phyloP scores from a whole-genome alignment of 2,113 vertebrate genomes.

The Cebus imitator region DNA sequence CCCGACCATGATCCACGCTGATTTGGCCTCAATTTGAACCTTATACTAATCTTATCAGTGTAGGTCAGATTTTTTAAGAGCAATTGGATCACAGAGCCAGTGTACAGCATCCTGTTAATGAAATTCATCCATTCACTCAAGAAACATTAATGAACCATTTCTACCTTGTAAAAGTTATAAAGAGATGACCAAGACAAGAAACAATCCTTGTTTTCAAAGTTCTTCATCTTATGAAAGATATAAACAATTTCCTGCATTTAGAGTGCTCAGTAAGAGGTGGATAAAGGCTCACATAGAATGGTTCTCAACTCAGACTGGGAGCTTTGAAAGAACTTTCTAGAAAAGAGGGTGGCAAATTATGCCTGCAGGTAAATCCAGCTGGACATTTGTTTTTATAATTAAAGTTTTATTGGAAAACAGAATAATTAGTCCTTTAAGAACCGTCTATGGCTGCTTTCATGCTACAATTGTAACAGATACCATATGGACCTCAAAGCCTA shows the following conservation, averaged over 20 bases:
- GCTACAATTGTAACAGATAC: background rate
- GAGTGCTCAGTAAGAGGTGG: background rate
- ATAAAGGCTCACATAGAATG: background rate
- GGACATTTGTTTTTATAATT: background rate
- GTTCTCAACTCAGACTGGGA: background rate
- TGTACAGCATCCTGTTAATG: slow-evolving; percentile 5
- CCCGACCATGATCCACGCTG: background rate
- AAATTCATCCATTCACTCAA: slow-evolving; percentile 50
- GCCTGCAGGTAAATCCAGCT: background rate
- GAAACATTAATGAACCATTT: slow-evolving; percentile 30
- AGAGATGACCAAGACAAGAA: background rate
- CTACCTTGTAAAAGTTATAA: background rate
- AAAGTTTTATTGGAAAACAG: background rate
- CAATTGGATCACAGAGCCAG: slow-evolving; percentile 41
- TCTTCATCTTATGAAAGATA: background rate
- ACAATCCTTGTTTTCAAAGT: background rate
- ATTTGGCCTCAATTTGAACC: slow-evolving; percentile 41
- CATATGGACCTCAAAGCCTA: background rate
- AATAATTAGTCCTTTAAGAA: background rate
- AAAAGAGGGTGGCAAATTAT: background rate
- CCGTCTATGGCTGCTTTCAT: background rate
- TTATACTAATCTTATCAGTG: slow-evolving; percentile 29
- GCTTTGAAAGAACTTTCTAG: background rate
- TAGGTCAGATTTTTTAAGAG: slow-evolving; percentile 30
- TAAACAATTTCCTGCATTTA: background rate